Evolutionary conservation across 2,113 vertebrate species (phyloP), one percentile per base, ranked within the genome.

Genomic region (Vulpes vulpes): DNA sequence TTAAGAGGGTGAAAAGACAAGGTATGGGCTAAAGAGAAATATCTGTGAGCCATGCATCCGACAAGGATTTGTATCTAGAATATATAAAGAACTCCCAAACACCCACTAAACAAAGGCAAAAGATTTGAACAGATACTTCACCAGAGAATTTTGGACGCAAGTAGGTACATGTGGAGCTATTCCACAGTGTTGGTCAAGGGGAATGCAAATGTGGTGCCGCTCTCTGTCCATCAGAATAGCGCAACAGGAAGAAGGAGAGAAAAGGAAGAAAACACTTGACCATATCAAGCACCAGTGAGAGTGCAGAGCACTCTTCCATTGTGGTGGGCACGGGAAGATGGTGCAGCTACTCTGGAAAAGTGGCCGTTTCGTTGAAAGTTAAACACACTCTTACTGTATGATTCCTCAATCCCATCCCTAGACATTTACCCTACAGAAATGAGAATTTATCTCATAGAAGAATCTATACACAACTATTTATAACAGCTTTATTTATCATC

Each of bases 231-330:
- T 15, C 17, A 94, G 83, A 51, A 22, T 17, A 22, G 78, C 17
- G 14, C n/a, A 51, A 2, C 10, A 19, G 25, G 15, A 15, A 14
- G 11, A 11, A 27, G 12, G 9, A 12, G 11, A 27, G 35, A 2
- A 7, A n/a, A 32, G 23, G 19, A 5, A n/a, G 8, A 10, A 20
- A 27, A 9, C 0, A 0, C 3, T 11, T 12, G 35, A 8, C 64
- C 12, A 3, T 2, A 9, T 2, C 1, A 17, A 8, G 20, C 0
- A 6, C 65, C 9, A 14, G 20, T 0, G 35, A n/a, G 65, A 8
- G 69, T 0, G 0, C 12, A 0, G 64, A 8, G 38, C 38, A 30
- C 1, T 8, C 57, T 20, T 4, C 8, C 2, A 0, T 2, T 1
- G 38, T 30, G 7, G 12, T 25, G 4, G 19, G 35, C 3, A 60